Conservation (phyloP, 2,888 invertebrate species). For the Galerucella pusilla region DNA sequence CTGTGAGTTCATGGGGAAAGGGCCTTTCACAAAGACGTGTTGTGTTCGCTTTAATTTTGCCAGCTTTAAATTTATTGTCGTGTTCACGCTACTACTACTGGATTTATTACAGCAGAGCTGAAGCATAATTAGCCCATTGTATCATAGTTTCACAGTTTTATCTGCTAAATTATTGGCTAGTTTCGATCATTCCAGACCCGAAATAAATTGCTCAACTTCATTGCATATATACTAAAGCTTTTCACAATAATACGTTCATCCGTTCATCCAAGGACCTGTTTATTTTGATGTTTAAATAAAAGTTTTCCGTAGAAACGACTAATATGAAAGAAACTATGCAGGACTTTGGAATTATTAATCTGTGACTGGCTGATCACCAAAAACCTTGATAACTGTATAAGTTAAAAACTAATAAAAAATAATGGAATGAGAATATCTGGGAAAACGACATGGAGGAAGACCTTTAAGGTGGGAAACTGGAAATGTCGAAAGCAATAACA, state of each 20-base stretch:
- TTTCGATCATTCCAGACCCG: slow-evolving; percentile 19
- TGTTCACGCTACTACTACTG: slow-evolving; percentile 30
- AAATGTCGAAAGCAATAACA: too few relatives aligned
- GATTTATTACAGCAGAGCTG: slow-evolving; percentile 30
- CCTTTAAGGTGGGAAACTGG: too few relatives aligned
- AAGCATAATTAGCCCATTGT: slow-evolving; percentile 30
- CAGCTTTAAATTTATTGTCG: slow-evolving; percentile 31
- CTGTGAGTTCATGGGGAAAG: slow-evolving; percentile 24
- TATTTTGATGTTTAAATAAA: too few relatives aligned
- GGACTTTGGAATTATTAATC: too few relatives aligned
- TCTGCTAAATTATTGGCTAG: slow-evolving; percentile 24
- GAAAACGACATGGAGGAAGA: too few relatives aligned
- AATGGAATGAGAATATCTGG: too few relatives aligned
- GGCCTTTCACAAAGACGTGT: slow-evolving; percentile 30
- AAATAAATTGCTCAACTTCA: neutral
- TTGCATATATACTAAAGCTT: neutral
- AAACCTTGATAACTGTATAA: too few relatives aligned
- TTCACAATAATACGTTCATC: neutral
- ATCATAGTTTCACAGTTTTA: slow-evolving; percentile 29
- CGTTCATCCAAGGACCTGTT: too few relatives aligned
- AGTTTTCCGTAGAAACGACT: too few relatives aligned
- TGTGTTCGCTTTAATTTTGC: slow-evolving; percentile 31
- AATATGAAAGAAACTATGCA: too few relatives aligned
- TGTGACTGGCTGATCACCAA: too few relatives aligned
- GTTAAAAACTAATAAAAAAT: too few relatives aligned